Conservation (phyloP, 2,113 vertebrate species). For the Delphinapterus leucas region DNA sequence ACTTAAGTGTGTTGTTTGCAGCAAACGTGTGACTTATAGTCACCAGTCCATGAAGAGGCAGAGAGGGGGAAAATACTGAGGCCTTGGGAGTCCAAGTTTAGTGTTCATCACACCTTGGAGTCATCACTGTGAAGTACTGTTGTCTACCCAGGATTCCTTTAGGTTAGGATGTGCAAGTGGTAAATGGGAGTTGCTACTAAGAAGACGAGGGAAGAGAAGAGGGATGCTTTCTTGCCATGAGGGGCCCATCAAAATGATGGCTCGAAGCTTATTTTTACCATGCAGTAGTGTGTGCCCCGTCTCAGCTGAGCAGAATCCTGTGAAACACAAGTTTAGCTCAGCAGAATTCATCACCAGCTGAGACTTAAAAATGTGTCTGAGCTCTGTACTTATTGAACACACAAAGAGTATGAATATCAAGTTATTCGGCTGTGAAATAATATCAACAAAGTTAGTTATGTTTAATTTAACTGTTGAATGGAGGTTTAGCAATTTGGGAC, state of each 20-base stretch:
- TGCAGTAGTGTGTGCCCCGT: slow-evolving; percentile 45
- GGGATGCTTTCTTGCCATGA: slow-evolving; percentile 43
- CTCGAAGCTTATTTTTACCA: slow-evolving; percentile 65
- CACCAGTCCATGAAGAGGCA: background rate
- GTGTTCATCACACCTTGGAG: background rate
- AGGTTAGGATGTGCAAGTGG: background rate
- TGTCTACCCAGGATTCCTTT: background rate
- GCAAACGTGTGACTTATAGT: background rate
- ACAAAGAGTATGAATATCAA: slow-evolving; percentile 66
- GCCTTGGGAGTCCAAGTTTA: background rate
- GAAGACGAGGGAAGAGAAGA: background rate
- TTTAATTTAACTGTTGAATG: slow-evolving; percentile 79
- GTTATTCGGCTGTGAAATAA: slow-evolving; percentile 77
- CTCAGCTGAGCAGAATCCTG: slow-evolving; percentile 71
- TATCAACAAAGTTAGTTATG: slow-evolving; percentile 80
- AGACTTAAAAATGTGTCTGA: slow-evolving; percentile 73
- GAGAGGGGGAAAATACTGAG: background rate
- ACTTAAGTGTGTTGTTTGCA: background rate
- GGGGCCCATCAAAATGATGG: slow-evolving; percentile 65
- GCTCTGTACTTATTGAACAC: slow-evolving; percentile 67
- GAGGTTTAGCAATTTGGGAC: slow-evolving; percentile 77
- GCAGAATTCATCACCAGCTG: slow-evolving; percentile 70
- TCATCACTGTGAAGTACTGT: background rate
- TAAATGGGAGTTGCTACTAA: background rate
- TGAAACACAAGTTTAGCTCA: slow-evolving; percentile 65